Base-by-base conservation (phyloP, 2,888 invertebrate genomes). In the Lobophora halterata region DNA sequence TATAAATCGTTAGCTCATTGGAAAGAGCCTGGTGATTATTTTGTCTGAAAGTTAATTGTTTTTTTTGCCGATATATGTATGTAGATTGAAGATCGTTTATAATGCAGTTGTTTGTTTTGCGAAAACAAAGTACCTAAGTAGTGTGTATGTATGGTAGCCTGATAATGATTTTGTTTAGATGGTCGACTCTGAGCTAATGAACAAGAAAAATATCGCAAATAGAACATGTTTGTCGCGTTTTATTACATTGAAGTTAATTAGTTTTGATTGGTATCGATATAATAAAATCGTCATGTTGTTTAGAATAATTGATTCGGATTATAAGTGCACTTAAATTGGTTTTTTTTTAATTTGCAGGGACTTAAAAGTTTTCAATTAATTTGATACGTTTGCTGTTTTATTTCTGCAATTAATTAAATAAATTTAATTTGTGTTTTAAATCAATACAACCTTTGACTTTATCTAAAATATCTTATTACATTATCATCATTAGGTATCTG, bases 31-130 rank as follows among this genome's bases (percentile, higher is more conserved):
- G 35, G 24, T 43, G 21, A 36, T 39, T 3, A 1, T n/a, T 10
- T 31, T 23, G 29, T 32, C 42, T 18, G 42, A 37, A 39, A 35
- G 29, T 40, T 35, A 38, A 43, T 40, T 19, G 25, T 37, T 44
- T 46, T n/a, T 46, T 39, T 37, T 32, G 30, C 9, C 19, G 19
- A n/a, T 19, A 7, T 24, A 16, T 25, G 7, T 19, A 16, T 17
- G 8, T 3, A n/a, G n/a, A n/a, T n/a, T n/a, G n/a, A n/a, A 18
- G 3, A 26, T 30, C 21, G 13, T 17, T 27, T 34, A 9, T 29
- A 16, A 30, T 40, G 44, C 37, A 31, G 23, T 36, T 35, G 24
- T 32, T 27, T 25, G 19, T 37, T 37, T 34, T 16, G 16, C 26
- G 26, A 31, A 26, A 35, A 23, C 9, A 23, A 27, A 30, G 24